Conservation (phyloP, 2,888 invertebrate genomes). For the Siphlonurus alternatus region DNA sequence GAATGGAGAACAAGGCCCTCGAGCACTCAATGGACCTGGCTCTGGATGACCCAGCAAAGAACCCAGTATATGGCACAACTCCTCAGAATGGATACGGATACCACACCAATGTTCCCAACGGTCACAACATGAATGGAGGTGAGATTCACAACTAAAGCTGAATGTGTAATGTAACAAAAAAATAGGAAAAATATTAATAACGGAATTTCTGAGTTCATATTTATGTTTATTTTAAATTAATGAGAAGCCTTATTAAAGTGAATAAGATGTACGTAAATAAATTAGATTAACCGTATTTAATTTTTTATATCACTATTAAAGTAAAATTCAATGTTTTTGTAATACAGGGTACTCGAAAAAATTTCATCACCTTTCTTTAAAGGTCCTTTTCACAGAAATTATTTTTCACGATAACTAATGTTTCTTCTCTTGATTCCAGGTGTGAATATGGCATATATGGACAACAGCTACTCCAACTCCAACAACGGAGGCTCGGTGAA, state of each 20-base stretch:
- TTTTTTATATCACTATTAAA: too few species aligned
- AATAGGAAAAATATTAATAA: background rate
- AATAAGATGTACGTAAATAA: too few species aligned
- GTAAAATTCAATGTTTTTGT: too few species aligned
- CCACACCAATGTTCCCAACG: conserved; percentile 45
- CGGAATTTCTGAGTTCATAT: background rate
- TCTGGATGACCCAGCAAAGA: conserved; percentile 60
- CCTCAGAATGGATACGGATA: conserved; percentile 69
- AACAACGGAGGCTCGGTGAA: conserved; percentile 92
- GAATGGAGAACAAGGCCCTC: conserved; percentile 80
- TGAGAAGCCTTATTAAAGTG: too few species aligned
- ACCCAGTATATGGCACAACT: conserved; percentile 54
- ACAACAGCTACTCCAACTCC: conserved; percentile 82
- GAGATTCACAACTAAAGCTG: conserved; percentile 54
- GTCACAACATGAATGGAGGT: conserved; percentile 53
- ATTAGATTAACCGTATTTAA: too few species aligned
- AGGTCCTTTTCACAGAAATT: too few species aligned
- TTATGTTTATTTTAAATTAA: too few species aligned
- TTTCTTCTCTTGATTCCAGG: conserved; percentile 35
- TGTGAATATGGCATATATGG: conserved; percentile 79
- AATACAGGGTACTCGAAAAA: too few species aligned
- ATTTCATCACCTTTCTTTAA: too few species aligned
- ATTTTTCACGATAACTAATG: too few species aligned
- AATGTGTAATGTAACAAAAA: too few species aligned
- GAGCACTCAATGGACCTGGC: conserved; percentile 79